Evolutionary conservation across 2,888 invertebrate species (phyloP).

Genomic region (Alloplasta piceator): DNA sequence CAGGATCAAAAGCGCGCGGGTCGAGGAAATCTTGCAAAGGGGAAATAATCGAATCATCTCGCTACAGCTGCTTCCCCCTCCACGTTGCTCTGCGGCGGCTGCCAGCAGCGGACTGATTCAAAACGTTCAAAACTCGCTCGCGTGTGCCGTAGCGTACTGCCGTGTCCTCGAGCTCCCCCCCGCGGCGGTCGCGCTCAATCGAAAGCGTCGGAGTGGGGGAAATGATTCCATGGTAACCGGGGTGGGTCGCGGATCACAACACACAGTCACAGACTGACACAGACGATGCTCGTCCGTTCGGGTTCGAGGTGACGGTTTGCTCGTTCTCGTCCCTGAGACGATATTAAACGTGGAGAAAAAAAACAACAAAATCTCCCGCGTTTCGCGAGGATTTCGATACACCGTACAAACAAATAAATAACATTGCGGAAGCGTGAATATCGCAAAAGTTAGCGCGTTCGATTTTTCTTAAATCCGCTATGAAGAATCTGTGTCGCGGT

Average conservation of each 20-base stretch:
- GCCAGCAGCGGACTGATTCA: constrained; percentile 29
- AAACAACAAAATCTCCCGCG: background rate
- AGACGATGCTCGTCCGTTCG: constrained; percentile 71
- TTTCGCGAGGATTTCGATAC: background rate
- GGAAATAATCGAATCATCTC: constrained; percentile 7
- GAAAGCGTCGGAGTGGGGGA: constrained; percentile 34
- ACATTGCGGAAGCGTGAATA: background rate
- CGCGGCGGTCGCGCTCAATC: constrained; percentile 1
- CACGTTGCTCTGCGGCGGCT: constrained; percentile 21
- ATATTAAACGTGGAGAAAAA: constrained; percentile 1
- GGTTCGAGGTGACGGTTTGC: constrained; percentile 54
- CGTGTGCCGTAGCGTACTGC: constrained; percentile 26
- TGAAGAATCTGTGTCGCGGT: constrained; percentile 31
- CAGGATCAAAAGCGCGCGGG: too few relatives aligned
- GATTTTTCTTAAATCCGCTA: background rate
- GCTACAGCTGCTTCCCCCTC: background rate
- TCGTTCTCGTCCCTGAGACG: constrained; percentile 16
- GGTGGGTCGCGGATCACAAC: constrained; percentile 74
- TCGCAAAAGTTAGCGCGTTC: background rate
- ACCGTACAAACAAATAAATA: background rate
- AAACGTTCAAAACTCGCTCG: constrained; percentile 12
- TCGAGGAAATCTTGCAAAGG: too few relatives aligned
- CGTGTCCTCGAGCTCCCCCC: constrained; percentile 32
- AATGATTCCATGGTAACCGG: constrained; percentile 77
- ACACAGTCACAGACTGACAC: constrained; percentile 42